A percentile compares a stretch with the other conserved stretches of the same genome.
These are phyloP conservation scores for Amblyteles armatorius DNA, from an alignment of 2,888 invertebrate genomes.

Conservation along the genomic window DNA sequence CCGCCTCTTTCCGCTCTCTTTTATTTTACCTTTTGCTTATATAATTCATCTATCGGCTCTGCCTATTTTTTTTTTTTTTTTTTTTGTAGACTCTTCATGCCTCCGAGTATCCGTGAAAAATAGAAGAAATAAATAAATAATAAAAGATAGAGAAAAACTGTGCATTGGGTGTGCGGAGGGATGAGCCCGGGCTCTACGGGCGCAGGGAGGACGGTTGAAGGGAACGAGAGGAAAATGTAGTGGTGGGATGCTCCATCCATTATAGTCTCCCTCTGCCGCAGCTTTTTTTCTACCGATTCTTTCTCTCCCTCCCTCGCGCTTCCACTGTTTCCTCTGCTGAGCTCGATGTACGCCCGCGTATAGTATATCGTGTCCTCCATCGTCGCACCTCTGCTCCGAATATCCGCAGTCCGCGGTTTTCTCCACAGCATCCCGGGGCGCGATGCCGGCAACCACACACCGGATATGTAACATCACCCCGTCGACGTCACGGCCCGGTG, in stretches of 20 bases:
- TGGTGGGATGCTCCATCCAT: conserved; percentile 51
- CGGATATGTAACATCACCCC: conserved; percentile 19
- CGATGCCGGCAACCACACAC: background rate
- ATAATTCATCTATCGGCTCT: conserved; percentile 57
- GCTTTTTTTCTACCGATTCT: conserved; percentile 26
- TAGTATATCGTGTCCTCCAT: conserved; percentile 25
- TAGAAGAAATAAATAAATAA: conserved; percentile 8
- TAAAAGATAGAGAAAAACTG: background rate
- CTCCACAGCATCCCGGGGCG: conserved; percentile 13
- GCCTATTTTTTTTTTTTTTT: conserved; percentile 14
- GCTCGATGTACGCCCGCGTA: background rate
- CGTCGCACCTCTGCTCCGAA: conserved; percentile 36
- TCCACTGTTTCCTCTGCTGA: background rate
- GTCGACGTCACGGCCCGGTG: conserved; percentile 38
- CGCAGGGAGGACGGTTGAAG: conserved; percentile 17
- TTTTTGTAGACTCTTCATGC: conserved; percentile 36
- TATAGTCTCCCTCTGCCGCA: conserved; percentile 48
- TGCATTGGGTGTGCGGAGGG: conserved; percentile 14
- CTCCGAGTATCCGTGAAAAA: conserved; percentile 33
- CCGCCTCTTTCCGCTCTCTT: conserved; percentile 12
- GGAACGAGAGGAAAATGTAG: conserved; percentile 38
- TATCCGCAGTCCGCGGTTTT: conserved; percentile 54
- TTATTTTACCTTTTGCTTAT: conserved; percentile 37
- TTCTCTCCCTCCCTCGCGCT: background rate
- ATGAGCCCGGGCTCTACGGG: background rate